phyloP scores from a whole-genome alignment of 2,113 vertebrate species.

The Planiliza haematocheilus region DNA sequence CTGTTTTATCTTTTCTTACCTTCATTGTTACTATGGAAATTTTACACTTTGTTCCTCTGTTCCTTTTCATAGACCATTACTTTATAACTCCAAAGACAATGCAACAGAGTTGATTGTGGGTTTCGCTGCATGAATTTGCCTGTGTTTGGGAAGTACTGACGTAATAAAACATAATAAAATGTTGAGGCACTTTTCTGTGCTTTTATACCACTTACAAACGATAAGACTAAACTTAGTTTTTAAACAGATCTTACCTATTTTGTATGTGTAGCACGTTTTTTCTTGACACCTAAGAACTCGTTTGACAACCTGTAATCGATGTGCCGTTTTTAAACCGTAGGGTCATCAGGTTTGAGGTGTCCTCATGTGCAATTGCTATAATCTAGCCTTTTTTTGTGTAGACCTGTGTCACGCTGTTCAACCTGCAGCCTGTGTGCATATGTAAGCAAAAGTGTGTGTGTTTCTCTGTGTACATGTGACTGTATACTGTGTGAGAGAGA shows the following conservation, averaged over 20 bases:
- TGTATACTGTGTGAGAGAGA: slow-evolving; percentile 53
- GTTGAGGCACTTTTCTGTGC: not conserved
- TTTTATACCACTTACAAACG: not conserved
- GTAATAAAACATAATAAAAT: not conserved
- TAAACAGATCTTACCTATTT: not conserved
- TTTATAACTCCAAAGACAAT: not conserved
- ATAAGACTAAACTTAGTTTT: not conserved
- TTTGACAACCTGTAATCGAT: not conserved
- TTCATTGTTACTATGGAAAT: not conserved
- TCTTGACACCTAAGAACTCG: not conserved
- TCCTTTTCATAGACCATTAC: not conserved
- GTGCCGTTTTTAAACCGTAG: not conserved
- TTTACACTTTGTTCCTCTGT: no score
- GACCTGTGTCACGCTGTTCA: slow-evolving; percentile 28
- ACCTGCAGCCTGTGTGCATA: slow-evolving; percentile 13
- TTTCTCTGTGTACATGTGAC: slow-evolving; percentile 39
- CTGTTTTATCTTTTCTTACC: no score
- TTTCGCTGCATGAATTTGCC: not conserved
- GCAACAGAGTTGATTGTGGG: not conserved
- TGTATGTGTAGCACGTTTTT: not conserved
- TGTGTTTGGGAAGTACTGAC: slow-evolving; percentile 1
- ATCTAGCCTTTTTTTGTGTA: slow-evolving; percentile 14
- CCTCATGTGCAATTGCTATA: slow-evolving; percentile 1
- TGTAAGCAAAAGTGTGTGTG: slow-evolving; percentile 28
- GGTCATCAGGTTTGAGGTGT: not conserved